Conservation (phyloP, 2,113 vertebrate species). For the Tragelaphus imberbis region DNA sequence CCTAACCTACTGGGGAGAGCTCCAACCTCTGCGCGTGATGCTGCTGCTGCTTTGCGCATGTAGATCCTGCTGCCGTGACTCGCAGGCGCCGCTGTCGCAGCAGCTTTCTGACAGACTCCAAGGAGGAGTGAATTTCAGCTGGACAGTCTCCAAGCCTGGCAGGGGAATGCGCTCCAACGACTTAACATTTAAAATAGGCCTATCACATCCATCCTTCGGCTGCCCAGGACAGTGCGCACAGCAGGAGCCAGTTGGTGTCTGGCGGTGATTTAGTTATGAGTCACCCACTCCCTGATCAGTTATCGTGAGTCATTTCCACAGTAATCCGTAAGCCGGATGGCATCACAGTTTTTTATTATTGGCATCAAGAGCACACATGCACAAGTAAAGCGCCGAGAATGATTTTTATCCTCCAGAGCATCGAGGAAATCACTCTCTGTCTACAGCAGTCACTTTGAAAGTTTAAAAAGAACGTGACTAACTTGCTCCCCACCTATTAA, state of each 20-base stretch:
- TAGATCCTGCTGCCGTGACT: neutral
- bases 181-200: slow-evolving; percentile 25
- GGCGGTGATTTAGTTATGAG: slow-evolving; percentile 42
- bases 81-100: neutral
- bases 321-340: slow-evolving; percentile 1
- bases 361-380: neutral
- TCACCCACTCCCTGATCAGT: neutral
- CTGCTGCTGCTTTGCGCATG: neutral
- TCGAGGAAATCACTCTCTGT: neutral
- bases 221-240: neutral
- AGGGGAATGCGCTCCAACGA: neutral
- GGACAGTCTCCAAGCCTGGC: slow-evolving; percentile 3
- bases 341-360: slow-evolving; percentile 22
- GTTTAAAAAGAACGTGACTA: slow-evolving; percentile 20
- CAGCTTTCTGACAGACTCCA: slow-evolving; percentile 23
- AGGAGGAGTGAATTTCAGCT: slow-evolving; percentile 8
- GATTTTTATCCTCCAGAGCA: neutral
- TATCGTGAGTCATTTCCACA: slow-evolving; percentile 51
- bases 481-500: neutral
- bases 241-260: neutral
- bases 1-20: neutral
- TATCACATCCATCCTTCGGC: slow-evolving; percentile 21
- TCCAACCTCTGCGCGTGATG: neutral
- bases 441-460: neutral
- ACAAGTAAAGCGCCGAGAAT: slow-evolving; percentile 16